Conservation (phyloP, 1,140 invertebrate genomes). For the Diachasmimorpha longicaudata region DNA sequence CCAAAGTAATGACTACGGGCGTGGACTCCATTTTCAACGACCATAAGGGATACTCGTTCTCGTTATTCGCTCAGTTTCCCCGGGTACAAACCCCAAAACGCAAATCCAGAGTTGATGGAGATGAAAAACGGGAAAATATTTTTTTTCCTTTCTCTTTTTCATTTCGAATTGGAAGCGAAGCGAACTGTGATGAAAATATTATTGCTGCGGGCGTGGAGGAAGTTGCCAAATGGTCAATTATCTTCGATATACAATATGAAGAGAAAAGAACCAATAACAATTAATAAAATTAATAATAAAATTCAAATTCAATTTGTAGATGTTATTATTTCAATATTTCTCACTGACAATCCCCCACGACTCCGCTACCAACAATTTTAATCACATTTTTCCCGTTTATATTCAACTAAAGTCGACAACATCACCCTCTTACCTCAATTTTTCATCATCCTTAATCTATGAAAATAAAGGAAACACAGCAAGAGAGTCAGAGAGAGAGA, state of each 20-base stretch:
- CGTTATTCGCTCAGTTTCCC: conserved; percentile 47
- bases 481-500: neutral
- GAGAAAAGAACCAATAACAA: too few species aligned
- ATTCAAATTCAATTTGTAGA: too few species aligned
- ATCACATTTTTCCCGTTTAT: neutral
- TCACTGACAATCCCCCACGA: neutral
- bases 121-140: neutral
- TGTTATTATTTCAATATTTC: neutral
- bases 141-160: too few species aligned
- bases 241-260: too few species aligned
- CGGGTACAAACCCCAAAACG: conserved; percentile 25
- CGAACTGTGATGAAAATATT: too few species aligned
- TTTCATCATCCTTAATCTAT: neutral
- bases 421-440: neutral
- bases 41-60: conserved; percentile 27
- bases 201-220: too few species aligned
- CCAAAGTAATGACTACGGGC: conserved; percentile 52
- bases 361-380: neutral
- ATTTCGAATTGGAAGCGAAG: neutral
- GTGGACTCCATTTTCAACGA: conserved; percentile 53
- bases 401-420: neutral
- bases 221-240: too few species aligned
- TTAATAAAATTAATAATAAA: too few species aligned
- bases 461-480: neutral
- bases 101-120: neutral